These are phyloP conservation scores for Sepioteuthis lessoniana DNA, from an alignment of 2,888 invertebrate species.

Conservation along the genomic window DNA sequence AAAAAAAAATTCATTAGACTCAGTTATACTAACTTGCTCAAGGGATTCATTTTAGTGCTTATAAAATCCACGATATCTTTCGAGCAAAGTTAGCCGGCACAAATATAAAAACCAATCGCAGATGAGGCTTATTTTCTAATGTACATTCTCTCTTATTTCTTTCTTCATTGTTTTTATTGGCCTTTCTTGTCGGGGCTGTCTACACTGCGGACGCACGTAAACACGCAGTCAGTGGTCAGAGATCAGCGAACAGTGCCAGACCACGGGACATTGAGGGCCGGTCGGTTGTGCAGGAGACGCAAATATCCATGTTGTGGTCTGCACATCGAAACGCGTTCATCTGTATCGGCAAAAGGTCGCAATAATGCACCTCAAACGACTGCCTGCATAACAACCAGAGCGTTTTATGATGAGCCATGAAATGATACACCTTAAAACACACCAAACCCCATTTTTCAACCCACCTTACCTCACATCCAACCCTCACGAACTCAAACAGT, in stretches of 20 bases:
- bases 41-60: not conserved
- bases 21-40: too few relatives aligned
- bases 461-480: not conserved
- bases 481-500: not conserved
- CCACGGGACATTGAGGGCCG: not conserved
- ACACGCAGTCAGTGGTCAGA: not conserved
- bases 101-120: not conserved
- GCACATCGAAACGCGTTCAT: not conserved
- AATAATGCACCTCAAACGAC: conserved; percentile 33
- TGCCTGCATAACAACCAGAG: conserved; percentile 10
- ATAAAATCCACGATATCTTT: not conserved
- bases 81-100: not conserved
- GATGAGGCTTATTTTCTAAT: not conserved
- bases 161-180: not conserved
- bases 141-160: not conserved
- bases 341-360: conserved; percentile 13
- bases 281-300: not conserved
- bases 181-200: not conserved
- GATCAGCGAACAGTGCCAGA: conserved; percentile 33
- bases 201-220: conserved; percentile 1
- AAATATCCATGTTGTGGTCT: conserved; percentile 33
- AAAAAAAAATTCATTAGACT: too few relatives aligned
- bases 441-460: not conserved
- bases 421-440: not conserved
- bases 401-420: not conserved